phyloP scores from a whole-genome alignment of 2,113 vertebrate species.

The Phrynosoma platyrhinos region DNA sequence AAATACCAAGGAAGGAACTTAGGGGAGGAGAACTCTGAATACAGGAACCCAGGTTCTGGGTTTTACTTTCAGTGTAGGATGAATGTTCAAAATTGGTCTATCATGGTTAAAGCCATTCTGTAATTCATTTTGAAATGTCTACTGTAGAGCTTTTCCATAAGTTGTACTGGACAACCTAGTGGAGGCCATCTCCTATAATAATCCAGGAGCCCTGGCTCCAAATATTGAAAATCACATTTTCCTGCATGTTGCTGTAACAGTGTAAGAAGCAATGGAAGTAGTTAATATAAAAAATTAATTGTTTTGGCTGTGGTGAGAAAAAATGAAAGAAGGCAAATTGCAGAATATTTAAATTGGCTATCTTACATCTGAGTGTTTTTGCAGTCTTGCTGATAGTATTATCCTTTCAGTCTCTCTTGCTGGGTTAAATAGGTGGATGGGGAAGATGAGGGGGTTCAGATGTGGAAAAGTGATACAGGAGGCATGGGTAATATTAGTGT shows the following conservation, averaged over 20 bases:
- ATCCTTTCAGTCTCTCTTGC: background rate
- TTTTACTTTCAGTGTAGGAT: background rate
- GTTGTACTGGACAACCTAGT: background rate
- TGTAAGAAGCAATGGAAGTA: background rate
- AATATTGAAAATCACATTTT: accelerated
- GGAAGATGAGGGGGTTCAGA: background rate
- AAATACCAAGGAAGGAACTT: background rate
- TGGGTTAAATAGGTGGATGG: background rate
- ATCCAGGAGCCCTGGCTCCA: too few species aligned
- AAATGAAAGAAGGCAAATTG: background rate
- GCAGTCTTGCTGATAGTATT: background rate
- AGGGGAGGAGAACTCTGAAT: background rate
- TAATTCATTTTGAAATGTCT: background rate
- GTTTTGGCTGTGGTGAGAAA: background rate
- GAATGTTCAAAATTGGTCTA: background rate
- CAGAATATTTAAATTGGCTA: background rate
- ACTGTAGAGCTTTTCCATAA: background rate
- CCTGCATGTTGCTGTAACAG: background rate
- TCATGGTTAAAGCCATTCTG: background rate
- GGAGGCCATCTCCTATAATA: background rate
- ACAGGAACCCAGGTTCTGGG: background rate
- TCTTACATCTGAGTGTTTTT: background rate
- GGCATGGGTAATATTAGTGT: background rate
- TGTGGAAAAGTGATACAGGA: background rate
- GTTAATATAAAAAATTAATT: background rate